Conservation (phyloP, 2,888 invertebrate genomes). For the Limenitis camilla region DNA sequence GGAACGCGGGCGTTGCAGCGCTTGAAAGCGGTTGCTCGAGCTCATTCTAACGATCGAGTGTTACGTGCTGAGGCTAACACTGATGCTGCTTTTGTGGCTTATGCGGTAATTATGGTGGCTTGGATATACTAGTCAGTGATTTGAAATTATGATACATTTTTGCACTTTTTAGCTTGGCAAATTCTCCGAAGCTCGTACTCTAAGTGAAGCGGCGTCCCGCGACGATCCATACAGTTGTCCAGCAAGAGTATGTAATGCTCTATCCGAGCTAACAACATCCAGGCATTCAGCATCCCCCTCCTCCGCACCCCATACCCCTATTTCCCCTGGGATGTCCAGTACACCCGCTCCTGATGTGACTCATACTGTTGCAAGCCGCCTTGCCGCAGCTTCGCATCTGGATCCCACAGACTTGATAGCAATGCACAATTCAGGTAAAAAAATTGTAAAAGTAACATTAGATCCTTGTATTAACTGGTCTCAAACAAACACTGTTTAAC, state of each 20-base stretch:
- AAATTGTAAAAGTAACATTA: not conserved
- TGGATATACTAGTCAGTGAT: not conserved
- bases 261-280: conserved; percentile 37
- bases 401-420: conserved; percentile 61
- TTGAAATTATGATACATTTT: not conserved
- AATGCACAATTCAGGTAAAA: conserved; percentile 50
- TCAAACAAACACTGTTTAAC: no score
- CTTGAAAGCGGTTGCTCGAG: conserved; percentile 58
- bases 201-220: conserved; percentile 53
- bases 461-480: not conserved
- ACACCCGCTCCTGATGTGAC: not conserved
- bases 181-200: conserved; percentile 49
- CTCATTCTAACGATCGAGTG: conserved; percentile 57
- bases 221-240: conserved; percentile 64
- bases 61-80: conserved; percentile 62
- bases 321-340: not conserved
- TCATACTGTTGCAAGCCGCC: conserved; percentile 36
- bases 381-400: conserved; percentile 57
- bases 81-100: conserved; percentile 65
- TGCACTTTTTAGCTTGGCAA: conserved; percentile 50
- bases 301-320: conserved; percentile 12
- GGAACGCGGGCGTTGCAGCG: conserved; percentile 48
- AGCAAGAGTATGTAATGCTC: conserved; percentile 49
- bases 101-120: conserved; percentile 40
- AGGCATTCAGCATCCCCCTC: conserved; percentile 18